These are phyloP conservation scores for Styela plicata DNA, from an alignment of 23 tunicate genomes.

Conservation along the genomic window DNA sequence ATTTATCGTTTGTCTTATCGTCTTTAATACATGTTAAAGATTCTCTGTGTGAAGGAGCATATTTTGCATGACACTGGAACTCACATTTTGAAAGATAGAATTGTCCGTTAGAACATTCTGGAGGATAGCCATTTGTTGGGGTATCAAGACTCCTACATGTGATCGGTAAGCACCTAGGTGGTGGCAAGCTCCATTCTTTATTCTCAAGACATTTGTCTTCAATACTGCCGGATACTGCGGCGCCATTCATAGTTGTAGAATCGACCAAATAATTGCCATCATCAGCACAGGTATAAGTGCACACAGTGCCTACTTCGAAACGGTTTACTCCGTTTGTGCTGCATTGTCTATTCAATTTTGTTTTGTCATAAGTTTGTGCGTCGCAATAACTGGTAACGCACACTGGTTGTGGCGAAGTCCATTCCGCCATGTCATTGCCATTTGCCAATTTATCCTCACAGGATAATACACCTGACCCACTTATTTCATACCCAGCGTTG, in stretches of 20 bases:
- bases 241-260: background rate
- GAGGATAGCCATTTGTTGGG: background rate
- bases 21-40: background rate
- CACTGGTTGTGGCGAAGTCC: background rate
- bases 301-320: background rate
- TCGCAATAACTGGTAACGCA: background rate
- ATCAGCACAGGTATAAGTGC: background rate
- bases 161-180: constrained; percentile 2
- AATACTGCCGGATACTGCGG: background rate
- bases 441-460: background rate
- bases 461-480: background rate
- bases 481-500: background rate
- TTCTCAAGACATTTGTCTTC: background rate
- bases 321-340: background rate
- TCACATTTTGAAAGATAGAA: constrained; percentile 3
- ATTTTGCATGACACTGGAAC: background rate
- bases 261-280: background rate
- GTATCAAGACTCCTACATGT: background rate
- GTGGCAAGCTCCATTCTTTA: background rate
- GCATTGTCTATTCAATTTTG: background rate
- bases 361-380: background rate
- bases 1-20: background rate
- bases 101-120: background rate
- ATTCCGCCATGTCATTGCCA: background rate
- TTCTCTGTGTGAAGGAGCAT: background rate